These are phyloP conservation scores for Ophioderma brevispina DNA, from an alignment of 35 echinoderm and acorn worm species.

Conservation along the genomic window DNA sequence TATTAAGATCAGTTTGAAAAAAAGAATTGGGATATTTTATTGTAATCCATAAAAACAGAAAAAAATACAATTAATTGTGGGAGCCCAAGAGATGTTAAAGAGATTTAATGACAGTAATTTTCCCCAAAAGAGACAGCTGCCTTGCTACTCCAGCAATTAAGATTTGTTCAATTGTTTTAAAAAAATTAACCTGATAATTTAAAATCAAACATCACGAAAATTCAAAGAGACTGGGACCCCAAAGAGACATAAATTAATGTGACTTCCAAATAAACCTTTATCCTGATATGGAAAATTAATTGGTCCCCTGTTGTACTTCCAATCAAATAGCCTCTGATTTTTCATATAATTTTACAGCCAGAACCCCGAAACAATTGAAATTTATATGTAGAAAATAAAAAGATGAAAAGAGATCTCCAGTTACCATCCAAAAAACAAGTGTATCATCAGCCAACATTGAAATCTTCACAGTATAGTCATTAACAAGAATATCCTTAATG, in stretches of 20 bases:
- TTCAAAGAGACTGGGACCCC: neutral
- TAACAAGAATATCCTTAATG: constrained; percentile 22
- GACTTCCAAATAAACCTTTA: neutral
- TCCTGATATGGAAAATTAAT: neutral
- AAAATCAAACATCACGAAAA: neutral
- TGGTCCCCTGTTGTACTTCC: constrained; percentile 1
- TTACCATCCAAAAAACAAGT: constrained; percentile 21
- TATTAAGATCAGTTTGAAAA: too few relatives aligned
- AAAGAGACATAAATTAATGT: constrained; percentile 7
- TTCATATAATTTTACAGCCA: constrained; percentile 24
- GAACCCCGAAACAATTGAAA: neutral
- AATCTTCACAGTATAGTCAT: neutral
- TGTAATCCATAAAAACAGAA: too few relatives aligned
- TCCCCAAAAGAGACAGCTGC: too few relatives aligned
- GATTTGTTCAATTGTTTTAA: constrained; percentile 14
- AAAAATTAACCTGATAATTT: constrained; percentile 21
- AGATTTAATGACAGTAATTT: constrained; percentile 26
- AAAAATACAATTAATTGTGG: constrained; percentile 13
- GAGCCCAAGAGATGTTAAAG: too few relatives aligned
- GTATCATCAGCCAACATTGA: constrained; percentile 35
- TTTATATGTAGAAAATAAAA: constrained; percentile 7
- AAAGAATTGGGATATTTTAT: too few relatives aligned
- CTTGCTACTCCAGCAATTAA: constrained; percentile 28
- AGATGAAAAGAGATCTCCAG: neutral
- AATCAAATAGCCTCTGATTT: constrained; percentile 35